Percentiles rank a stretch among this genome's conserved stretches.
These are phyloP conservation scores for Pterophyllum scalare DNA, from an alignment of 2,113 vertebrate genomes.

Conservation along the genomic window DNA sequence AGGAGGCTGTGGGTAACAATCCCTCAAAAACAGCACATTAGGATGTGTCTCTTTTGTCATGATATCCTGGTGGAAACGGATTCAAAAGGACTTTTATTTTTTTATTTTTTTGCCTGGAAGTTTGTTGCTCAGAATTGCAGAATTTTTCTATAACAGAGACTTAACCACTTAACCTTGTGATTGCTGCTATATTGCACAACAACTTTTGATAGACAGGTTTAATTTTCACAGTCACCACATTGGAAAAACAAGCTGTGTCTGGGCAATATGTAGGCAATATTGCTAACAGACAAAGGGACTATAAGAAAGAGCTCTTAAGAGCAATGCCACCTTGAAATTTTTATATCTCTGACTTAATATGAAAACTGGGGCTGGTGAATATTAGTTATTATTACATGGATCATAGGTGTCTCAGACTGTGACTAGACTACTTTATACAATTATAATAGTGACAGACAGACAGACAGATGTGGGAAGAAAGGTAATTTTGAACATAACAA, in stretches of 20 bases:
- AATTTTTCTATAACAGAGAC: conserved; percentile 3
- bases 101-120: not conserved
- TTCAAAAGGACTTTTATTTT: conserved; percentile 26
- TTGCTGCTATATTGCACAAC: conserved; percentile 24
- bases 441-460: not conserved
- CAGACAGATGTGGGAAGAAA: too few relatives aligned
- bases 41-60: conserved; percentile 17
- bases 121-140: conserved; percentile 9
- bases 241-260: not conserved
- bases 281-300: not conserved
- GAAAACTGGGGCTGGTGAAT: not conserved
- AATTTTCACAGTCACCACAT: conserved; percentile 24
- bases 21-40: conserved; percentile 39
- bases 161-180: conserved; percentile 36
- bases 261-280: not conserved
- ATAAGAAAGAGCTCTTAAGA: not conserved
- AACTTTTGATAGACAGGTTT: conserved; percentile 33
- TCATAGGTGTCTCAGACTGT: not conserved
- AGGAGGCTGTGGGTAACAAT: conserved; percentile 27
- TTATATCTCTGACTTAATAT: not conserved
- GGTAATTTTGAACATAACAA: too few relatives aligned
- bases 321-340: not conserved
- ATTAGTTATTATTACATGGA: not conserved
- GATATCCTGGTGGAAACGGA: conserved; percentile 29
- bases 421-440: not conserved